Conservation (phyloP, 2,797 vertebrate species). For the Eulemur rubriventer region DNA sequence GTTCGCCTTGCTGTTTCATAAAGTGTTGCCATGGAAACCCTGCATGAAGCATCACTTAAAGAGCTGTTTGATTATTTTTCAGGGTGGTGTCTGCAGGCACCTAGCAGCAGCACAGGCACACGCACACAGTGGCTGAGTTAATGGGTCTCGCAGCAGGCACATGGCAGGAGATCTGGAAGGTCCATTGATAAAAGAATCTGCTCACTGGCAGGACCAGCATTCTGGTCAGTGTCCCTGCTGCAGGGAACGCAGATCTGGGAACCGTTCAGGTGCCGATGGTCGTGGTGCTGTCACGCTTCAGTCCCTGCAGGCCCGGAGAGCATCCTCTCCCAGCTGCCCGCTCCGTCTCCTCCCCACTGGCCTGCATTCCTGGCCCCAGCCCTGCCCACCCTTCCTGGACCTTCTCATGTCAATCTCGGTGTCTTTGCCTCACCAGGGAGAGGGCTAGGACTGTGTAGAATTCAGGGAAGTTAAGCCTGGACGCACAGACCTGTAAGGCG, state of each 20-base stretch:
- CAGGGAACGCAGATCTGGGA: background rate
- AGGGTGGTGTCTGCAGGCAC: slow-evolving; percentile 8
- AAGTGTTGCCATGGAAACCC: slow-evolving; percentile 82
- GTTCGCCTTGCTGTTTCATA: slow-evolving; percentile 57
- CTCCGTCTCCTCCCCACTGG: background rate
- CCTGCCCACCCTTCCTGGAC: background rate
- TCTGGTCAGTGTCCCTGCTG: background rate
- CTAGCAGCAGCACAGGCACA: slow-evolving; percentile 6
- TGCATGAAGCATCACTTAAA: slow-evolving; percentile 66
- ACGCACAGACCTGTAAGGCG: background rate
- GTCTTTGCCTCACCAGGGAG: background rate
- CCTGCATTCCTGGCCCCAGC: background rate
- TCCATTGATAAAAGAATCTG: background rate
- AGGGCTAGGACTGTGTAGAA: background rate
- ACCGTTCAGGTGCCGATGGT: background rate
- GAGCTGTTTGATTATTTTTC: slow-evolving; percentile 71
- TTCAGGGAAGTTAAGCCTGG: background rate
- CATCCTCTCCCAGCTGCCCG: background rate
- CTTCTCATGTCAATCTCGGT: background rate
- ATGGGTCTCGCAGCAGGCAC: background rate
- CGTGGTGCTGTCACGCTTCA: fast-evolving
- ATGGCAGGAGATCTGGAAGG: background rate
- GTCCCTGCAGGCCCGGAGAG: background rate
- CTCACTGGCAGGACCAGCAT: background rate
- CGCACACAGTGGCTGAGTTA: background rate